phyloP scores from a whole-genome alignment of 2,888 invertebrate species.

The Halocaridina rubra region DNA sequence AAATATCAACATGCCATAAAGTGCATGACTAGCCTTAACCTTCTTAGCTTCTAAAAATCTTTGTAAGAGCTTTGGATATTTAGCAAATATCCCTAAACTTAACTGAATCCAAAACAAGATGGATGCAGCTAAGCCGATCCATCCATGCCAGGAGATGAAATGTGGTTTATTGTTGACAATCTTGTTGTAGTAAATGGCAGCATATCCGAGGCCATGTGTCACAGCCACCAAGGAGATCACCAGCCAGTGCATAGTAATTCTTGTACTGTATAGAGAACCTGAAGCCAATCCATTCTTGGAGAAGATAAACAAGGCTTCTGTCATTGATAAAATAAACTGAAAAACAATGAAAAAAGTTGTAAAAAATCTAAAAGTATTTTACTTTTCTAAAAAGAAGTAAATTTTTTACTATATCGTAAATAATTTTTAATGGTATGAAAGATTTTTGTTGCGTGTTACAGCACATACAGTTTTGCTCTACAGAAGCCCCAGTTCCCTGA shows the following conservation, averaged over 20 bases:
- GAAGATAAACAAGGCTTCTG: conserved; percentile 29
- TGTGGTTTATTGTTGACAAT: conserved; percentile 34
- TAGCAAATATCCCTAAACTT: conserved; percentile 17
- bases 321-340: conserved; percentile 28
- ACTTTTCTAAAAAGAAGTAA: not conserved
- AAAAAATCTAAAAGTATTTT: not conserved
- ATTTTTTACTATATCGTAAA: not conserved
- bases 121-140: conserved; percentile 1
- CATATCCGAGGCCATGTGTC: conserved; percentile 23
- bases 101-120: conserved; percentile 23
- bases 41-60: not conserved
- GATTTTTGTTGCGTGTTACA: not conserved
- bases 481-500: not conserved
- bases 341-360: not conserved
- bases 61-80: conserved; percentile 16
- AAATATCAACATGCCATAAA: conserved; percentile 20
- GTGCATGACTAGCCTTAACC: conserved; percentile 19
- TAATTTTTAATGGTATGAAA: not conserved
- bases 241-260: conserved; percentile 27
- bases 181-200: conserved; percentile 49
- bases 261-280: not conserved
- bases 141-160: conserved; percentile 45
- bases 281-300: conserved; percentile 18
- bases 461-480: not conserved
- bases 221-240: not conserved